A percentile compares a stretch with the other conserved stretches of the same genome.
Conservation (phyloP, 2,888 invertebrate species). For the Unio pictorum region DNA sequence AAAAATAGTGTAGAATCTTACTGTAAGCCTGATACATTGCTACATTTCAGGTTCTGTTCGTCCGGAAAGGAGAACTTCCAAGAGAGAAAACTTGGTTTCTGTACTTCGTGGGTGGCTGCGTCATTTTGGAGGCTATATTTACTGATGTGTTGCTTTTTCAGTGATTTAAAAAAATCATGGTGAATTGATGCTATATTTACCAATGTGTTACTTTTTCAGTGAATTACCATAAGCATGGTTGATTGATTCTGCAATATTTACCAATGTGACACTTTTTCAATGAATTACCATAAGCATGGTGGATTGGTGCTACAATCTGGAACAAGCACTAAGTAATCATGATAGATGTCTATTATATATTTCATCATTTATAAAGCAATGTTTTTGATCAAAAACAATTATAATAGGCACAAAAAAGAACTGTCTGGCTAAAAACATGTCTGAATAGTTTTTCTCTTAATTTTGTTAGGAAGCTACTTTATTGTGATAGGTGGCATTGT, state of each 20-base stretch:
- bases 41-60: constrained; percentile 57
- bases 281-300: constrained; percentile 12
- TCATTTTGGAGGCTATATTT: constrained; percentile 63
- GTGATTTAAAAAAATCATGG: constrained; percentile 11
- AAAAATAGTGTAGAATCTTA: too few relatives aligned
- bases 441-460: too few relatives aligned
- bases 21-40: not conserved
- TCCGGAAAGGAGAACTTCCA: constrained; percentile 59
- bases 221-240: constrained; percentile 1
- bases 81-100: constrained; percentile 65
- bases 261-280: constrained; percentile 57
- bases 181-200: constrained; percentile 42
- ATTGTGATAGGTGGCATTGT: too few relatives aligned
- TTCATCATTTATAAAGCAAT: too few relatives aligned
- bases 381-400: too few relatives aligned
- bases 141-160: constrained; percentile 60
- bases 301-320: too few relatives aligned
- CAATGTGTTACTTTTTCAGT: constrained; percentile 57
- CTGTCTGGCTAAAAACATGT: too few relatives aligned
- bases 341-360: too few relatives aligned
- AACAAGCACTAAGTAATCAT: too few relatives aligned
- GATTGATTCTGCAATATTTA: constrained; percentile 48
- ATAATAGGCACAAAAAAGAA: too few relatives aligned
- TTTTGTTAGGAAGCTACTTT: too few relatives aligned
- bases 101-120: constrained; percentile 61